These are phyloP conservation scores for Gavia stellata DNA, from an alignment of 2,113 vertebrate genomes.

Conservation along the genomic window DNA sequence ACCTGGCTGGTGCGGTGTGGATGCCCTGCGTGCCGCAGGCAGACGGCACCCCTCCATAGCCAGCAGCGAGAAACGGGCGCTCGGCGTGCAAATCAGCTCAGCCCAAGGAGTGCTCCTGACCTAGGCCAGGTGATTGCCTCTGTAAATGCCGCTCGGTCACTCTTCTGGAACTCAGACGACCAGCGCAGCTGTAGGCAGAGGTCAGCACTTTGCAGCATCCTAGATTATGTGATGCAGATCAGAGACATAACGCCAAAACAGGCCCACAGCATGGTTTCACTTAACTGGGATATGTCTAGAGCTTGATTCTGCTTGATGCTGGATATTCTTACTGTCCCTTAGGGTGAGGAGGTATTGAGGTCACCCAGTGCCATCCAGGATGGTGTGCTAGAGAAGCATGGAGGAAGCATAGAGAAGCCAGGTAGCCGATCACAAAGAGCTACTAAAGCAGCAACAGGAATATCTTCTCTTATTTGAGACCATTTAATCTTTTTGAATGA, in stretches of 20 bases:
- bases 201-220: not conserved
- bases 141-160: not conserved
- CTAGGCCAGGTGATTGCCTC: not conserved
- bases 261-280: not conserved
- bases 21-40: rapidly evolving
- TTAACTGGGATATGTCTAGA: not conserved
- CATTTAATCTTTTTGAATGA: constrained; percentile 59
- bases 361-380: not conserved
- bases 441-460: constrained; percentile 7
- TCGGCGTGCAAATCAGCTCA: not conserved
- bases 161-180: not conserved
- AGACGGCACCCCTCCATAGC: not conserved
- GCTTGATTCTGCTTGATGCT: not conserved
- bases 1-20: not conserved
- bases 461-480: constrained; percentile 18
- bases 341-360: not conserved
- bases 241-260: not conserved
- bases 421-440: not conserved
- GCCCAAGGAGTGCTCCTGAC: not conserved
- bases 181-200: not conserved
- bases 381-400: not conserved
- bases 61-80: not conserved
- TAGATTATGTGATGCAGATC: not conserved
- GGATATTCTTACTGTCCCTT: not conserved
- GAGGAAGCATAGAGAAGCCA: not conserved